phyloP scores from a whole-genome alignment of 2,797 vertebrate species.

The Octomys mimax region DNA sequence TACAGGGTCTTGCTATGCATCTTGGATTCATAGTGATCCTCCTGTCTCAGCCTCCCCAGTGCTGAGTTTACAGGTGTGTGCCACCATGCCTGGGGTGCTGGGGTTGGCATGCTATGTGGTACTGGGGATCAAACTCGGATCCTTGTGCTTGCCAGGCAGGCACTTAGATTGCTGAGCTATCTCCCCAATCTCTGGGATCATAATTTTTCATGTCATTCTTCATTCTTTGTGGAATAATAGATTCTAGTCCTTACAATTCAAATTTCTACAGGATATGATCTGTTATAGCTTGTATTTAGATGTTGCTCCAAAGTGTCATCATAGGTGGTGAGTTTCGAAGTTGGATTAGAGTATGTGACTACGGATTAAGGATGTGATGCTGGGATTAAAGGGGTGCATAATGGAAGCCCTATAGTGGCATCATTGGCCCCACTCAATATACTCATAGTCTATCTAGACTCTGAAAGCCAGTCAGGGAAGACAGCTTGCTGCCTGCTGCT shows the following conservation, averaged over 20 bases:
- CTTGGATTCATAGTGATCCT: too few relatives aligned
- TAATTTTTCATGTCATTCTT: slow-evolving; percentile 3
- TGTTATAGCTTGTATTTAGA: too few relatives aligned
- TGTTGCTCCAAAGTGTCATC: not conserved
- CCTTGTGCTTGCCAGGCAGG: too few relatives aligned
- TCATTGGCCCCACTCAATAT: not conserved
- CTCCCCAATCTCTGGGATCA: not conserved
- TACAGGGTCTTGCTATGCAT: too few relatives aligned
- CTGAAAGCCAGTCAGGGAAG: not conserved
- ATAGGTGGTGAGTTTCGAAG: not conserved
- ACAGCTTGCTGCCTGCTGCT: not conserved
- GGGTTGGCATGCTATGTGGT: too few relatives aligned
- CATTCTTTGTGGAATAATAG: not conserved
- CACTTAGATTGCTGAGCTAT: too few relatives aligned
- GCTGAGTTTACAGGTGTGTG: too few relatives aligned
- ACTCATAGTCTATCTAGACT: not conserved
- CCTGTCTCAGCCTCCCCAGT: too few relatives aligned
- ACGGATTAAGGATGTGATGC: too few relatives aligned
- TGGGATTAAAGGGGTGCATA: not conserved
- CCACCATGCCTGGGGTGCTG: too few relatives aligned
- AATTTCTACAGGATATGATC: not conserved
- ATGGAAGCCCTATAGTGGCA: not conserved
- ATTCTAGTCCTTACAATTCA: not conserved
- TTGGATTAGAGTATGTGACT: not conserved
- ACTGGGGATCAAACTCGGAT: too few relatives aligned